Evolutionary conservation across 2,113 vertebrate genomes (phyloP).

Genomic region (Tenrec ecaudatus): DNA sequence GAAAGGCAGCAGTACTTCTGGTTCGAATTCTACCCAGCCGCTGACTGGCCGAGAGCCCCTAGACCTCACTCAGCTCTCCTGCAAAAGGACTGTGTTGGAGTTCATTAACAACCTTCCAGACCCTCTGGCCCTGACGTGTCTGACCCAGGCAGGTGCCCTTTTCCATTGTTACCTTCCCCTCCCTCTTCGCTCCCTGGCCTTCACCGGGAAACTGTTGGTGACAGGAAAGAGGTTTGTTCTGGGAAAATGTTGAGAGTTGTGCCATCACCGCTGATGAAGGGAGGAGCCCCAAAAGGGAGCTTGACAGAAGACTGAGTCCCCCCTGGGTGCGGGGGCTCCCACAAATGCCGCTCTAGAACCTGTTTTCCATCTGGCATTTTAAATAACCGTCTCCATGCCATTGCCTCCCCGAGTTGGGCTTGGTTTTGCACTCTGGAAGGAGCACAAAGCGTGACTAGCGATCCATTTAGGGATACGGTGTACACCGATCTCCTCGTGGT

Average conservation of each 20-base stretch:
- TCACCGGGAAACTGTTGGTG: not conserved
- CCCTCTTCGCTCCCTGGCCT: not conserved
- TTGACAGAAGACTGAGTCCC: not conserved
- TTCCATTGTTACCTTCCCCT: not conserved
- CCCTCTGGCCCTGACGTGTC: not conserved
- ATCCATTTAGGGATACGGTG: constrained; percentile 61
- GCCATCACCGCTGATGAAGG: not conserved
- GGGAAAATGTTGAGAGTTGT: not conserved
- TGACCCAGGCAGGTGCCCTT: not conserved
- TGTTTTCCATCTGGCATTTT: constrained; percentile 73
- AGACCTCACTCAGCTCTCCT: too few species aligned
- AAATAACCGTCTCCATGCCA: constrained; percentile 27
- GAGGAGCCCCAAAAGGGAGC: not conserved
- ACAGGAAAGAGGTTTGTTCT: constrained; percentile 2
- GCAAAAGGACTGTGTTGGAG: not conserved
- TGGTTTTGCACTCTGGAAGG: constrained; percentile 56
- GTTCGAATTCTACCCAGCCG: not conserved
- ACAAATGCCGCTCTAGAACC: not conserved
- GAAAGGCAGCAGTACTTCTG: not conserved
- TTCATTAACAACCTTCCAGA: not conserved
- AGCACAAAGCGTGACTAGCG: constrained; percentile 55
- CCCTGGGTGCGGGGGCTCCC: not conserved
- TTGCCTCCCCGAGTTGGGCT: constrained; percentile 52
- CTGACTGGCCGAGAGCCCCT: not conserved
- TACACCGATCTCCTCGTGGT: constrained; percentile 44